Conservation (phyloP, 1,140 invertebrate genomes). For the Zeugodacus cucurbitae region DNA sequence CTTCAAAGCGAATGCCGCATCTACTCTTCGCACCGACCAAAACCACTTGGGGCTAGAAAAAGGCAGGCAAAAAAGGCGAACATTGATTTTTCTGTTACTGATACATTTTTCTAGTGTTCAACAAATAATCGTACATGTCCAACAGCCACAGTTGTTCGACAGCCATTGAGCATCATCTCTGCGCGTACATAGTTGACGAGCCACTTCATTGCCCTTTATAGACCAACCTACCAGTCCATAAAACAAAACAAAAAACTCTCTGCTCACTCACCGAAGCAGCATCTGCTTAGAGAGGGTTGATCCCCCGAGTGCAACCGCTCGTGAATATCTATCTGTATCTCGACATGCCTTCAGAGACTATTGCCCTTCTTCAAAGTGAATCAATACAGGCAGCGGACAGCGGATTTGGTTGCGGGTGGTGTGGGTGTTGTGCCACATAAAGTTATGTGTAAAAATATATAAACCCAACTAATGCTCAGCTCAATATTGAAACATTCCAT, state of each 20-base stretch:
- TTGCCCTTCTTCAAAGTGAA: conserved; percentile 24
- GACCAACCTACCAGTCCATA: background rate
- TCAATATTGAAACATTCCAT: background rate
- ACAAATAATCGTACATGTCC: conserved; percentile 38
- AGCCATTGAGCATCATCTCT: conserved; percentile 6
- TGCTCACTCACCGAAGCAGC: background rate
- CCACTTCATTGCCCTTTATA: conserved; percentile 26
- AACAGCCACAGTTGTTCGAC: conserved; percentile 37
- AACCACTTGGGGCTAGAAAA: conserved; percentile 3
- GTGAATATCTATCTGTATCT: background rate
- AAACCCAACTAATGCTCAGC: background rate
- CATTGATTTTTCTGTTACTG: conserved; percentile 38
- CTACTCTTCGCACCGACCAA: background rate
- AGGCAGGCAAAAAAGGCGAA: background rate
- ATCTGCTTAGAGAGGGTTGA: background rate
- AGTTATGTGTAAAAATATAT: background rate
- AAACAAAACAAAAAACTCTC: background rate
- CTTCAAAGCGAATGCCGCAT: background rate
- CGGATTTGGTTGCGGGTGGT: background rate
- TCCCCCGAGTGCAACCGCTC: background rate
- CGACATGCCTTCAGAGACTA: background rate
- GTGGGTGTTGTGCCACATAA: background rate
- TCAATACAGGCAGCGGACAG: conserved; percentile 23
- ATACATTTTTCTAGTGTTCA: conserved; percentile 39
- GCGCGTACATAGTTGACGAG: background rate